Percentiles rank a stretch among this genome's conserved stretches.
Conservation (phyloP, 1,140 invertebrate genomes). For the Polypedilum pembai region DNA sequence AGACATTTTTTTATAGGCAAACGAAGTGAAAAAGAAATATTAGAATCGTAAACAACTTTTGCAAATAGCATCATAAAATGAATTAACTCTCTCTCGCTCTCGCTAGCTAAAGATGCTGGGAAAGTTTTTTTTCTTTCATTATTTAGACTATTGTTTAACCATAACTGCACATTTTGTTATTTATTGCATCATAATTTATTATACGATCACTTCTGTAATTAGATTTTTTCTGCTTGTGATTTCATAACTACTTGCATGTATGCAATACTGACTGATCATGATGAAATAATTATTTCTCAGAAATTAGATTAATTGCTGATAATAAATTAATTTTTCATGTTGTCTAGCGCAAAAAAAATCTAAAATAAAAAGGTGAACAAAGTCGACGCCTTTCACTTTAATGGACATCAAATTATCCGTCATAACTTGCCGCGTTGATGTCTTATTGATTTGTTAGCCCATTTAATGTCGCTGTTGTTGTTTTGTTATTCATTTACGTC, state of each 20-base stretch:
- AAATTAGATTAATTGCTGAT: neutral
- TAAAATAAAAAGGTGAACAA: neutral
- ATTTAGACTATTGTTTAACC: neutral
- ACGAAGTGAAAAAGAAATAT: neutral
- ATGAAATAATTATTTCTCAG: neutral
- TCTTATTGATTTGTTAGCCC: constrained; percentile 12
- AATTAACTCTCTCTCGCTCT: neutral
- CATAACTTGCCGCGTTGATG: neutral
- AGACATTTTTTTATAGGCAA: constrained; percentile 11
- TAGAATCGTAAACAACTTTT: constrained; percentile 9
- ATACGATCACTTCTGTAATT: constrained; percentile 3
- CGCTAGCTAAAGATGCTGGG: neutral
- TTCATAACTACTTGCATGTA: neutral
- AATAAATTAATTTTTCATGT: neutral
- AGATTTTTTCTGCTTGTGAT: neutral
- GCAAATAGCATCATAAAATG: too few relatives aligned
- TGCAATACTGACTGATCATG: neutral
- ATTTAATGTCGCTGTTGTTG: neutral
- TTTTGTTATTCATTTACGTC: neutral
- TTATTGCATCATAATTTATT: constrained; percentile 7
- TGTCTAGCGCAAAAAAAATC: neutral
- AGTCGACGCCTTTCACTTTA: constrained; percentile 13
- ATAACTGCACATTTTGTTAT: constrained; percentile 2
- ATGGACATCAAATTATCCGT: neutral
- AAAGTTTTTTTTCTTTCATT: neutral